Evolutionary conservation across 2,797 vertebrate species (phyloP), one percentile per base, ranked within the genome.

Genomic region (Gymnothorax javanicus): DNA sequence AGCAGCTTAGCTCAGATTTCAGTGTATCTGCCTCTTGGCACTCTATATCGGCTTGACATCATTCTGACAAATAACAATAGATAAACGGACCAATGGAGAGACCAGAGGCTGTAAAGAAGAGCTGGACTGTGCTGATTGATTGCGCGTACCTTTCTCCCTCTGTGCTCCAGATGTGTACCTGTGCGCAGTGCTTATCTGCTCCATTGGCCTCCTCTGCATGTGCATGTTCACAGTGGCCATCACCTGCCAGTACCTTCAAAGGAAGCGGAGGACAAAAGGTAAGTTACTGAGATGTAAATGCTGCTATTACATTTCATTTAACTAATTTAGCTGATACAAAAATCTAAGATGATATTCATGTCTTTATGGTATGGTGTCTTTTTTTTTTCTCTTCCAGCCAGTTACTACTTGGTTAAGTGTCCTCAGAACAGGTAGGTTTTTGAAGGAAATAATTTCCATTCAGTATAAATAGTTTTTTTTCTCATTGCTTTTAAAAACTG

Each of bases 371-470:
- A 7, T 73, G 90, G 60, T 86, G 83, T 88, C 79, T 92, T 89
- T 89, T 91, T 86, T n/a, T 86, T n/a, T 2, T 2, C 33, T 89
- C 92, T 93, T 87, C 91, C 95, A 99, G 98, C 96, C 92, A 97
- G 95, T 90, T 97, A 98, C 92, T 96, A 96, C 93, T 94, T 99
- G 95, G 97, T 98, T 93, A 98, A 97, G 94, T 97, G 96, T 54
- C 95, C 97, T 2, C 97, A 98, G 87, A 98, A 97, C 96, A 99
- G 98, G 98, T 98, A 95, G 71, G 96, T 88, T 90, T 67, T 7
- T 59, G 13, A 27, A 11, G 25, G 17, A 33, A 15, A 12, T 56
- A 56, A 20, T 56, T 81, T 23, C 52, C 17, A 11, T 12, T 0
- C 43, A 8, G 69, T 33, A 73, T 11, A 54, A 25, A 7, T 2